These are phyloP conservation scores for Platorchestia sp. DNA, from an alignment of 1,140 invertebrate genomes.

Conservation along the genomic window DNA sequence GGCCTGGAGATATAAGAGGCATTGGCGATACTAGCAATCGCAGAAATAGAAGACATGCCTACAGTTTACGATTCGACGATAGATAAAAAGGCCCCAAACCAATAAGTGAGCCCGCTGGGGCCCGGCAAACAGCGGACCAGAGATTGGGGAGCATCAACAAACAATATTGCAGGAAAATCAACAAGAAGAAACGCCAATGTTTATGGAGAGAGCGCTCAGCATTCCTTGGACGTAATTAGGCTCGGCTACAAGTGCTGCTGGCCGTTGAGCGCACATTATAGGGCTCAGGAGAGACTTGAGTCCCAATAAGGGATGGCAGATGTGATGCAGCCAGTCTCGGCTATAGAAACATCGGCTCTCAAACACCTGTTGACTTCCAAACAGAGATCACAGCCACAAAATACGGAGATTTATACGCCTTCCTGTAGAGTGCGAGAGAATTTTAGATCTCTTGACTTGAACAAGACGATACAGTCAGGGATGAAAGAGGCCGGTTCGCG, in stretches of 20 bases:
- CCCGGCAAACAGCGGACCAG: slow-evolving; percentile 20
- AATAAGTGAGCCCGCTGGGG: neutral
- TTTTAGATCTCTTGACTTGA: neutral
- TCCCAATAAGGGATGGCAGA: slow-evolving; percentile 24
- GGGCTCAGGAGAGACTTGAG: slow-evolving; percentile 22
- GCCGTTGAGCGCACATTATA: slow-evolving; percentile 16
- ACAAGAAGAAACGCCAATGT: slow-evolving; percentile 29
- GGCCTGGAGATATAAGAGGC: no score
- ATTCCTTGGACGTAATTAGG: slow-evolving; percentile 44
- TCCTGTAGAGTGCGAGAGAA: neutral
- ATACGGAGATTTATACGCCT: neutral
- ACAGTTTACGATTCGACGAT: neutral
- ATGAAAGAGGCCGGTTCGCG: neutral
- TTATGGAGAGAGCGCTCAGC: slow-evolving; percentile 38
- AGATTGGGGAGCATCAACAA: slow-evolving; percentile 27
- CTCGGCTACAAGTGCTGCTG: slow-evolving; percentile 15
- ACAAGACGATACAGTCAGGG: neutral
- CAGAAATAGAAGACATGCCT: neutral
- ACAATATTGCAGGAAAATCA: slow-evolving; percentile 33
- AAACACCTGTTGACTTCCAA: neutral
- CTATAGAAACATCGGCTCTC: neutral
- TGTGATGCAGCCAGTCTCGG: neutral
- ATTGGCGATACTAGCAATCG: neutral
- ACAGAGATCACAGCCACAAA: neutral
- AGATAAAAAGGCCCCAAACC: neutral